Percentiles rank a stretch among this genome's conserved stretches.
phyloP scores from a whole-genome alignment of 2,888 invertebrate genomes.

The Hydroisotoma schaefferi region DNA sequence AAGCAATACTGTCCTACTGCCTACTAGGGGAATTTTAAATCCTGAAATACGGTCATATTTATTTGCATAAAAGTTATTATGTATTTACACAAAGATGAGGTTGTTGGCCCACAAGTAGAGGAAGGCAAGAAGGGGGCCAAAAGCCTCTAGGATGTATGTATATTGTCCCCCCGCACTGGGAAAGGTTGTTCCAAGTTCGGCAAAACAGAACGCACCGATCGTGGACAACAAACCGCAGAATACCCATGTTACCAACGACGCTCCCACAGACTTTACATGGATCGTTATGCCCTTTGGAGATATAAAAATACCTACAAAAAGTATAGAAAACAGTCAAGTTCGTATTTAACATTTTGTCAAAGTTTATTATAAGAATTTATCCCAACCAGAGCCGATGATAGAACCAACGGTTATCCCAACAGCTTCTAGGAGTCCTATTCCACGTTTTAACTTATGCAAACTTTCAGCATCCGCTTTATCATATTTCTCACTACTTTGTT shows the following conservation, averaged over 20 bases:
- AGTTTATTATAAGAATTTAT: not conserved
- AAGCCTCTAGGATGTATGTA: constrained; percentile 71
- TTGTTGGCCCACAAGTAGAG: constrained; percentile 73
- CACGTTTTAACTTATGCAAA: constrained; percentile 53
- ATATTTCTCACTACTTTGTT: too few relatives aligned
- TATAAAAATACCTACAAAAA: constrained; percentile 72
- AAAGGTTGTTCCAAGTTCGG: constrained; percentile 78
- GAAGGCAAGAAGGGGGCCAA: constrained; percentile 71
- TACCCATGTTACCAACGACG: constrained; percentile 74
- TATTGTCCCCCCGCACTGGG: constrained; percentile 78
- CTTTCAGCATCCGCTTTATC: not conserved
- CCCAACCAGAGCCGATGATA: constrained; percentile 81
- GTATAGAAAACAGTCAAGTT: not conserved
- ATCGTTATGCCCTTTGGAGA: constrained; percentile 74
- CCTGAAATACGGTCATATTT: too few relatives aligned
- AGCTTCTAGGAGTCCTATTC: constrained; percentile 78
- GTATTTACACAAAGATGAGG: constrained; percentile 64
- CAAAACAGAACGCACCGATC: constrained; percentile 86
- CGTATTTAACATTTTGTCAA: not conserved
- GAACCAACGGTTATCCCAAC: constrained; percentile 93
- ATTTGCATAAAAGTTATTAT: too few relatives aligned
- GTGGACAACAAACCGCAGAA: constrained; percentile 67
- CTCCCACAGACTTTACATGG: constrained; percentile 70
- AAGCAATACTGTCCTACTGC: too few relatives aligned
- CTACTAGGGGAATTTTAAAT: too few relatives aligned